These are phyloP conservation scores for Caenorhabditis plicata DNA, from an alignment of 2,888 invertebrate species.

Conservation along the genomic window DNA sequence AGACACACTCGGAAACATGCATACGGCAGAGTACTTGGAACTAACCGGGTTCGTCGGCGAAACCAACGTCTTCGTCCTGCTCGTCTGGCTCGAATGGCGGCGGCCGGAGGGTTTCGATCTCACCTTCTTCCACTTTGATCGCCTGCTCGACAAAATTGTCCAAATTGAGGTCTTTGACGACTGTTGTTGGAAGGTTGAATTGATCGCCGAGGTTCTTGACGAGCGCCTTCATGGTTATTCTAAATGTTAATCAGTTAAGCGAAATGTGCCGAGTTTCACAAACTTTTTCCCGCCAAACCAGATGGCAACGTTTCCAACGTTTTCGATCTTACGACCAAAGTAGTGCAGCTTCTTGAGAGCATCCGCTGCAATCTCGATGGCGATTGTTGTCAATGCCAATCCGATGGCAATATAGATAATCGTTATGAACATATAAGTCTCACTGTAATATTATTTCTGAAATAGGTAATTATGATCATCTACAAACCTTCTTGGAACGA, in stretches of 20 bases:
- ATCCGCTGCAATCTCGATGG: conserved; percentile 64
- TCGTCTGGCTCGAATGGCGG: conserved; percentile 55
- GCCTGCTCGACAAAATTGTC: conserved; percentile 64
- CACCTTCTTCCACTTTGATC: conserved; percentile 62
- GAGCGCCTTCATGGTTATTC: conserved; percentile 60
- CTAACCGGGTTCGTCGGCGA: conserved; percentile 29
- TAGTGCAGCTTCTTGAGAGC: conserved; percentile 61
- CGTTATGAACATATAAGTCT: conserved; percentile 60
- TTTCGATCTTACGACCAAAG: conserved; percentile 62
- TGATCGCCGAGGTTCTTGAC: conserved; percentile 63
- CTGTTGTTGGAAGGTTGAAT: conserved; percentile 59
- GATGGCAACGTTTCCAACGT: conserved; percentile 60
- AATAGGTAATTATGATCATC: not conserved
- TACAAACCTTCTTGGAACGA: conserved; percentile 51
- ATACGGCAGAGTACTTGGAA: not conserved
- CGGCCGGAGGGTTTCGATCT: conserved; percentile 59
- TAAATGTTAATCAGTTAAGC: conserved; percentile 13
- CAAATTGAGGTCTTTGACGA: conserved; percentile 53
- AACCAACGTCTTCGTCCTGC: conserved; percentile 25
- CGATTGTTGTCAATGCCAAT: conserved; percentile 61
- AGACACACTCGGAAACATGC: conserved; percentile 5
- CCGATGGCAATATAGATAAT: conserved; percentile 63
- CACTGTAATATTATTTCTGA: conserved; percentile 32
- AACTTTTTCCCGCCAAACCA: conserved; percentile 6
- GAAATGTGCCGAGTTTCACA: not conserved